Evolutionary conservation across 2,888 invertebrate species (phyloP), one percentile per base, ranked within the genome.

Genomic region (Ichneumoninae sp.): DNA sequence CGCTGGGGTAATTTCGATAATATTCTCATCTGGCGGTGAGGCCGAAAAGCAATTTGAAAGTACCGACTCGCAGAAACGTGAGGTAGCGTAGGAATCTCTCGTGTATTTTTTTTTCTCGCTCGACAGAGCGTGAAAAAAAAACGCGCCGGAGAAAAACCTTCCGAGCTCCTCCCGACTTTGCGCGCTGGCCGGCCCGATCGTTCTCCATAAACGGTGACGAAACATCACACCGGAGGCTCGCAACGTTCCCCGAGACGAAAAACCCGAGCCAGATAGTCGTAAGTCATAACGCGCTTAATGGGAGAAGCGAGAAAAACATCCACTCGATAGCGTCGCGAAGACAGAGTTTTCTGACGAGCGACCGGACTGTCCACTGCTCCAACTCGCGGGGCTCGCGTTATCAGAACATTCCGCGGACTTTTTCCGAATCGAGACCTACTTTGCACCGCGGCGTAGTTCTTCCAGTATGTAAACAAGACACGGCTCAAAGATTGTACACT

Each of bases 401-500:
- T 81, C 75, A 52, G 81, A 74, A 66, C 66, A 68, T 74, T 68
- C 74, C 57, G 50, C 68, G 47, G 50, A 75, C 57, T 36, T 75
- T 74, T 81, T 81, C 81, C 50, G 81, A 81, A 81, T 69, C 60
- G 69, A 60, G 81, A 75, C 81, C 74, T 81, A 81, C 74, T 81
- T 81, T 69, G 19, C 70, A 40, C 44, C 66, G 16, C n/a, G 63
- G 26, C 70, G 70, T 22, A 54, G 76, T 78, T 65, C 50, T 75
- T 65, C 16, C 50, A 3, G 26, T 57, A 57, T 26, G 26, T 57
- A 57, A 57, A 57, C 57, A 57, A 8, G 57, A 26, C 10, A 57
- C 22, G 3, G 22, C 22, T 54, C 22, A 54, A 22, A 8, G 57
- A 57, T 57, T 26, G 57, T 26, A 26, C 4, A 57, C 54, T 22